Base-by-base conservation (phyloP, 2,797 vertebrate genomes). In the Chiloscyllium punctatum region DNA sequence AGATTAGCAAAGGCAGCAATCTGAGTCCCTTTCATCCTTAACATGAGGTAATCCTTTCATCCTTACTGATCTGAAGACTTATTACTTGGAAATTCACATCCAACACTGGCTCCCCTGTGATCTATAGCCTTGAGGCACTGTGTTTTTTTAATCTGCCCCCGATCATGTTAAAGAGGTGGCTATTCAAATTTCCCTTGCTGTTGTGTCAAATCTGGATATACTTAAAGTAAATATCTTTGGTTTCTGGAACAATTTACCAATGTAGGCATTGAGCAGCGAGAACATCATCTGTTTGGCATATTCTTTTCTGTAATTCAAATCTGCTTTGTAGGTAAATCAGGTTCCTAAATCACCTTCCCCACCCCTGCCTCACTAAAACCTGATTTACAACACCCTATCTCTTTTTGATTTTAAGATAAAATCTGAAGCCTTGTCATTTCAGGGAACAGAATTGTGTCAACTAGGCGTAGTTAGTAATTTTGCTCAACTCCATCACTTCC, bases 201-300 rank as follows among this genome's bases (percentile, higher is more conserved):
- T 95, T 77, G 94, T 3, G 51, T 77, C 94, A 15, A 51, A 88
- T 96, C 95, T 96, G 42, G 95, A 90, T 96, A 71, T 74, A 79
- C 95, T 95, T 68, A 0, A 95, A 53, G 8, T 95, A 95, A 94
- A 96, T 96, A 66, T 95, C 51, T 74, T 95, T 48, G 42, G 42
- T 48, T 48, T 48, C 42, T 48, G 42, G 42, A 48, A 1, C 42
- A 48, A 48, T 48, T 48, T 48, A 1, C 42, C 42, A 96, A 96
- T 96, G 79, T n/a, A 37, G 15, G 69, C 95, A 96, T 96, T 96
- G 87, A 96, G 77, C 15, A 74, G 48, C 30, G 13, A 88, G 18
- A 25, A 51, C 82, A 87, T 84, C 68, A 48, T 62, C 57, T 94
- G 72, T 94, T 95, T 53, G 21, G 27, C 91, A 95, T 79, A 95